These are phyloP conservation scores for Edolisoma coerulescens DNA, from an alignment of 2,113 vertebrate genomes.

Conservation along the genomic window DNA sequence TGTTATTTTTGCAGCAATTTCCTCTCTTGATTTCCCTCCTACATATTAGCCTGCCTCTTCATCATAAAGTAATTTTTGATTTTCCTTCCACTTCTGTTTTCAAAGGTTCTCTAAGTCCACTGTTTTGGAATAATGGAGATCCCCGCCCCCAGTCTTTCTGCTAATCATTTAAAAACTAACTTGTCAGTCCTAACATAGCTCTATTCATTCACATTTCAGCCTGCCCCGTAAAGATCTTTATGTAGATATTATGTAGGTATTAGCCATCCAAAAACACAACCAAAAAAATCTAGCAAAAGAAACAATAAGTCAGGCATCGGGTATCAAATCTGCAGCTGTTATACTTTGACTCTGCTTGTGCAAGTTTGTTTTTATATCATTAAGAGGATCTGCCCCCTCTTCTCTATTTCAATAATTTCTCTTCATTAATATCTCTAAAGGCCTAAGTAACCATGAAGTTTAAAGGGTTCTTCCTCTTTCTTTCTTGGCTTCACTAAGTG, in stretches of 20 bases:
- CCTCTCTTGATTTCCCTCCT: not conserved
- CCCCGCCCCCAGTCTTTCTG: rapidly evolving
- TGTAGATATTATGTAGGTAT: not conserved
- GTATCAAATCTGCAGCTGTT: not conserved
- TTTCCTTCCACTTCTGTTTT: not conserved
- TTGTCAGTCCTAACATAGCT: not conserved
- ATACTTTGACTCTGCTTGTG: not conserved
- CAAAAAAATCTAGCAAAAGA: not conserved
- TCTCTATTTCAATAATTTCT: not conserved
- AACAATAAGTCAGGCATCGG: not conserved
- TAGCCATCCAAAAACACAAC: not conserved
- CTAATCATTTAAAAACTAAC: not conserved
- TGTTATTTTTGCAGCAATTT: not conserved
- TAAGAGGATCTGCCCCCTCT: not conserved
- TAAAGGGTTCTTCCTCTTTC: not conserved
- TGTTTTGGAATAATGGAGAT: not conserved
- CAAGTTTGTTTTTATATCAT: not conserved
- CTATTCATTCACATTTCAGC: not conserved
- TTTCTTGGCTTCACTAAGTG: not conserved
- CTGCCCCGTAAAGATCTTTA: not conserved
- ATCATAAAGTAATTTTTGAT: not conserved
- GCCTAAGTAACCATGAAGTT: not conserved
- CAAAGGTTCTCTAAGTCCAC: not conserved
- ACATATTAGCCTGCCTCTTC: not conserved
- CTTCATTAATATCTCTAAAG: not conserved